Evolutionary conservation across 2,113 vertebrate species (phyloP).

Genomic region (Oxygymnocypris stewartii): DNA sequence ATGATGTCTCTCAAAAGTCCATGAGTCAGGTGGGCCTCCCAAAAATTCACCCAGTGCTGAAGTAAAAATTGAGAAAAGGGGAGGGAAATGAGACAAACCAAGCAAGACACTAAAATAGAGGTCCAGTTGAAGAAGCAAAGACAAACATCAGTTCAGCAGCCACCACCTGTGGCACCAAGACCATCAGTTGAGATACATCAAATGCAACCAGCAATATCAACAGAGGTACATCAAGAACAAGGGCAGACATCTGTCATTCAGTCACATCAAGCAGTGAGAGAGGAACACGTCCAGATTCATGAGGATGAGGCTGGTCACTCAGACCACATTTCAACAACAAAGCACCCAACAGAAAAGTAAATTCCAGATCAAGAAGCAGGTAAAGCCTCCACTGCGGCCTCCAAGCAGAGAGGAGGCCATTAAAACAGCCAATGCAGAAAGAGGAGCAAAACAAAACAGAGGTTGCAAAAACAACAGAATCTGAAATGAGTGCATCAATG

Average conservation of each 20-base stretch:
- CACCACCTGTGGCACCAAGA: slow-evolving; percentile 61
- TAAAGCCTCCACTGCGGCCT: slow-evolving; percentile 53
- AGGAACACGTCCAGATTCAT: slow-evolving; percentile 61
- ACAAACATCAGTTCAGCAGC: slow-evolving; percentile 59
- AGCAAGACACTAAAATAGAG: slow-evolving; percentile 60
- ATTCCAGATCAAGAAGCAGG: slow-evolving; percentile 62
- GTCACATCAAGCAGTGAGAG: slow-evolving; percentile 65
- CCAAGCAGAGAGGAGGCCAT: slow-evolving; percentile 43
- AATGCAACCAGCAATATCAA: slow-evolving; percentile 52
- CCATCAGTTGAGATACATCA: slow-evolving; percentile 63
- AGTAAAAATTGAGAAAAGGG: slow-evolving; percentile 56
- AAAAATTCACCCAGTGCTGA: slow-evolving; percentile 51
- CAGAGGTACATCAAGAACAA: slow-evolving; percentile 59
- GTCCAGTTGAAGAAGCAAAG: slow-evolving; percentile 60
- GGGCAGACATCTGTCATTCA: slow-evolving; percentile 60
- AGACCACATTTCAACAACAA: slow-evolving; percentile 67
- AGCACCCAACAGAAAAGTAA: slow-evolving; percentile 63
- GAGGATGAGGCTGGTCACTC: slow-evolving; percentile 66
- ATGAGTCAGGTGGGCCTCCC: slow-evolving; percentile 58
- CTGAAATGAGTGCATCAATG: slow-evolving; percentile 44
- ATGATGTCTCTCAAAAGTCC: slow-evolving; percentile 48
- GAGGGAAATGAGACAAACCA: slow-evolving; percentile 43
- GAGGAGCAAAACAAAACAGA: slow-evolving; percentile 53
- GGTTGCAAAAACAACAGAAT: slow-evolving; percentile 46
- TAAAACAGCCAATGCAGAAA: slow-evolving; percentile 59